Evolutionary conservation across 2,113 vertebrate species (phyloP), one percentile per base, ranked within the genome.

Genomic region (Odobenus rosmarus): DNA sequence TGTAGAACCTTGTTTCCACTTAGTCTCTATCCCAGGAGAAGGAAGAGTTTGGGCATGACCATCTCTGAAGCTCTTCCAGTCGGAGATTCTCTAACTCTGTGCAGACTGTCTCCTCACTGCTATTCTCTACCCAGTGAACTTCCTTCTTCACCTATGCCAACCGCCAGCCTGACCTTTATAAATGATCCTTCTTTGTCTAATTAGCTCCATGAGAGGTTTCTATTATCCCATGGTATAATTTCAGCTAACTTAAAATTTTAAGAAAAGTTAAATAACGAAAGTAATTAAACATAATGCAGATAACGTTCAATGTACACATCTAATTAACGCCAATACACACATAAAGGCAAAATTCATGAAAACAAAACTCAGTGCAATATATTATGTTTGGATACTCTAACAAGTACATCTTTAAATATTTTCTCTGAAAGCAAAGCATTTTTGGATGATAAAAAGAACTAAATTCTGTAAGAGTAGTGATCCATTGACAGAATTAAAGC

Each of bases 401-500:
- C 81, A 93, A 97, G 82, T 86, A 69, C 74, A 94, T 96, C 86
- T 97, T 98, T 98, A 98, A 98, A 98, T 98, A 97, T 98, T 98
- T 99, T 98, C 96, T 98, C 97, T 97, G 97, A 96, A 98, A 92
- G 87, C 42, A 91, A 69, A 97, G 74, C 87, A 98, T 98, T 98
- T 98, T 88, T 86, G 90, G 97, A 98, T 98, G 96, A 93, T 88
- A 92, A 95, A 81, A 62, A 88, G 92, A 98, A 96, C 96, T 90
- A 97, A 96, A 96, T 77, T 94, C 85, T 96, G 80, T 97, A 98
- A 98, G 95, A 82, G 97, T 95, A 98, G 98, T 62, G 96, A 99
- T 98, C 95, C 97, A 97, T 98, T 98, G 82, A 51, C 13, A 96
- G 89, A 98, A 98, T 97, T 98, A 98, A 98, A 98, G 96, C 97